Conservation (phyloP, 2,888 invertebrate species). For the Bugula neritina region DNA sequence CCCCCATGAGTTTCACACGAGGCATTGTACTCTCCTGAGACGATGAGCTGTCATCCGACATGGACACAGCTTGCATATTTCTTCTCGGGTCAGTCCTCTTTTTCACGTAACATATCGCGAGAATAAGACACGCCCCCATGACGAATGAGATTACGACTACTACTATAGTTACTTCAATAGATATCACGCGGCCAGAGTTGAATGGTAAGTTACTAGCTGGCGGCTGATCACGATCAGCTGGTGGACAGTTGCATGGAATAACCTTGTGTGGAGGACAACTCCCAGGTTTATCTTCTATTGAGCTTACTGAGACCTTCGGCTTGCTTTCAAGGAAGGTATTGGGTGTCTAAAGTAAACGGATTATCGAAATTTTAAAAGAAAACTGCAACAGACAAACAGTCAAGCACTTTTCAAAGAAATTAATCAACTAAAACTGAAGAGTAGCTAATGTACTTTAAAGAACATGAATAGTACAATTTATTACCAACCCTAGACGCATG, state of each 20-base stretch:
- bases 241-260: neutral
- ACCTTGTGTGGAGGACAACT: neutral
- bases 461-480: too few species aligned
- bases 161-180: neutral
- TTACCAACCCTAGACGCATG: too few species aligned
- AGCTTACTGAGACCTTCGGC: too few species aligned
- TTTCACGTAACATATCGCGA: neutral
- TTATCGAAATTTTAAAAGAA: too few species aligned
- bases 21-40: neutral
- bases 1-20: neutral
- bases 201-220: neutral
- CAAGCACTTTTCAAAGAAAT: too few species aligned
- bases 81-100: neutral
- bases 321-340: too few species aligned
- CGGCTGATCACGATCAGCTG: neutral
- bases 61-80: neutral
- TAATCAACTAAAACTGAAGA: too few species aligned
- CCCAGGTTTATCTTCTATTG: neutral
- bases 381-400: too few species aligned
- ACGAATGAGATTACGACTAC: neutral
- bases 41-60: neutral
- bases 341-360: too few species aligned
- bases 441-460: too few species aligned
- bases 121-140: neutral
- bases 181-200: neutral